Evolutionary conservation across 2,113 vertebrate species (phyloP).

Genomic region (Pimephales promelas): DNA sequence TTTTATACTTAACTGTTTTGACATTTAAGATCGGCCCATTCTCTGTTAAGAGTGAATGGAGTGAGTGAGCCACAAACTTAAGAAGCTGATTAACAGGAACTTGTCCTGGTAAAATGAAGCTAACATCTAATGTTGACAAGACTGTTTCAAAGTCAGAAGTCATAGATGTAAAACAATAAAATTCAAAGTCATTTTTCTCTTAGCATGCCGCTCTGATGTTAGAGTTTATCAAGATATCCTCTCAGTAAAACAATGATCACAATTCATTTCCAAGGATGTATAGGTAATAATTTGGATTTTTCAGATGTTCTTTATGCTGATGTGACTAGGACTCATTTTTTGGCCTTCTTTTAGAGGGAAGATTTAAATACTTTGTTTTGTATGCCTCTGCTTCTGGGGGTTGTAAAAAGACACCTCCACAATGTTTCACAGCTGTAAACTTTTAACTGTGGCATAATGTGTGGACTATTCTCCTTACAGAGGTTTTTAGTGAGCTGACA

Average conservation of each 20-base stretch:
- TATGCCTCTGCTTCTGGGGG: background rate
- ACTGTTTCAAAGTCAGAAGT: constrained; percentile 17
- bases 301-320: background rate
- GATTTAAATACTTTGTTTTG: constrained; percentile 19
- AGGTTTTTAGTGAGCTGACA: constrained; percentile 39
- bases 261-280: constrained; percentile 16
- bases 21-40: constrained; percentile 28
- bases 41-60: background rate
- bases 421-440: constrained; percentile 30
- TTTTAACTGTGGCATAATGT: constrained; percentile 36
- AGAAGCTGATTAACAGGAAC: constrained; percentile 70
- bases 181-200: constrained; percentile 29
- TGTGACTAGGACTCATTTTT: constrained; percentile 1
- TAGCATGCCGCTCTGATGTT: constrained; percentile 17
- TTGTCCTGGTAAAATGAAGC: constrained; percentile 73
- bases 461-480: background rate
- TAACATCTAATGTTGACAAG: constrained; percentile 29
- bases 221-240: constrained; percentile 1
- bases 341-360: constrained; percentile 1
- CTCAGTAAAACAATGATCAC: background rate
- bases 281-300: constrained; percentile 21
- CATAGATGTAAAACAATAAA: constrained; percentile 11
- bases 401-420: constrained; percentile 24
- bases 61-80: constrained; percentile 17
- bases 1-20: constrained; percentile 33